phyloP scores from a whole-genome alignment of 2,797 vertebrate genomes.

The Chaenodraco wilsoni region DNA sequence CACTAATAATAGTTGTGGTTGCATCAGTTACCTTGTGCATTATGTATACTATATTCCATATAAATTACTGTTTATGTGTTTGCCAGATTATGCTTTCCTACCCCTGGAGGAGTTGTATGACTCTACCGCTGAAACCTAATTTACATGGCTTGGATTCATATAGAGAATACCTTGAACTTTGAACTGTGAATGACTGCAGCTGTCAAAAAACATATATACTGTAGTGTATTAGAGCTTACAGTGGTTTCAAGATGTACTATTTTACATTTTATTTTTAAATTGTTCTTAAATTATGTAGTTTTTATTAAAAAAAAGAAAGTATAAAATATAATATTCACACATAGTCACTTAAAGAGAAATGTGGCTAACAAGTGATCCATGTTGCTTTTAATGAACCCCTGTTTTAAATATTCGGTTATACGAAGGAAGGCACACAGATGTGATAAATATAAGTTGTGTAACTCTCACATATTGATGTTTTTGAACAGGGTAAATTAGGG shows the following conservation, averaged over 20 bases:
- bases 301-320: not conserved
- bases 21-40: slow-evolving; percentile 23
- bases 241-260: not conserved
- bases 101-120: slow-evolving; percentile 15
- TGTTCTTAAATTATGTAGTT: not conserved
- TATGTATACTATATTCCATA: slow-evolving; percentile 28
- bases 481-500: not conserved
- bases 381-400: too few relatives aligned
- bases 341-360: not conserved
- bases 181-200: slow-evolving; percentile 14
- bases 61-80: slow-evolving; percentile 11
- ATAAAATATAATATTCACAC: not conserved
- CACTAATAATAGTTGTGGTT: slow-evolving; percentile 26
- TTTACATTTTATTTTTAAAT: not conserved
- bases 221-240: not conserved
- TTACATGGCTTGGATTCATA: slow-evolving; percentile 23
- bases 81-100: slow-evolving; percentile 15
- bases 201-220: too few relatives aligned
- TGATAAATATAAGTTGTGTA: not conserved
- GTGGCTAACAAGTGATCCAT: too few relatives aligned
- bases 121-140: slow-evolving; percentile 15
- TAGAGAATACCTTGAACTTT: slow-evolving; percentile 4
- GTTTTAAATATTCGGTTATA: not conserved
- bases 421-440: not conserved
- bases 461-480: not conserved